A percentile compares a stretch with the other conserved stretches of the same genome.
phyloP scores from a whole-genome alignment of 1,140 invertebrate genomes.

The Papilio xuthus region DNA sequence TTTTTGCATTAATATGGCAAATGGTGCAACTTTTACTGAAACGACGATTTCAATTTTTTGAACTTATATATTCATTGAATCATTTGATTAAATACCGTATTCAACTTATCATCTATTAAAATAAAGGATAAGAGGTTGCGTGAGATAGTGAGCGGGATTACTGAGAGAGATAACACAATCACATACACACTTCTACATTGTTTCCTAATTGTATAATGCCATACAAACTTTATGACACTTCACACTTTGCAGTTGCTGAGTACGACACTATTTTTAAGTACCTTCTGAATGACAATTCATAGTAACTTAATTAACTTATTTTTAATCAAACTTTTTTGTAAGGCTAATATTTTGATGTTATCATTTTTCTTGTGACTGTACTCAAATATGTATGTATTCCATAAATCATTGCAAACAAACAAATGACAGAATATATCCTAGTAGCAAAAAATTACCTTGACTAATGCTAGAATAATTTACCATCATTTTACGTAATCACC shows the following conservation, averaged over 20 bases:
- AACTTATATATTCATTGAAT: no score
- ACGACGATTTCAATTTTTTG: no score
- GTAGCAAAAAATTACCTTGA: not conserved
- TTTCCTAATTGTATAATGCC: not conserved
- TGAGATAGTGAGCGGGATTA: not conserved
- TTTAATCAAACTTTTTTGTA: no score
- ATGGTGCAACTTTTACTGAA: no score
- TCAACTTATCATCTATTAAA: not conserved
- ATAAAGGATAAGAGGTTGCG: constrained; percentile 3
- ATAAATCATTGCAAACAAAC: not conserved
- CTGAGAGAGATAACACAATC: not conserved
- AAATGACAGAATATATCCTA: not conserved
- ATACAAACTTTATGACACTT: not conserved
- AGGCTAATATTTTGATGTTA: no score
- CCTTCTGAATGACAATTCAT: no score
- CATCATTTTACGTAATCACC: not conserved
- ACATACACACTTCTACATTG: not conserved
- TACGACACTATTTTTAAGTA: no score
- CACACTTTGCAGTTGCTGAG: no score
- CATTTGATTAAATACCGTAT: not conserved
- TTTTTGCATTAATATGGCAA: no score
- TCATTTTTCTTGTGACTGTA: not conserved
- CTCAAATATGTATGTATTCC: not conserved
- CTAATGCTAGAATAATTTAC: constrained; percentile 2
- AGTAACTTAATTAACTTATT: no score